Base-by-base conservation (phyloP, 2,888 invertebrate genomes). In the Thera britannica region DNA sequence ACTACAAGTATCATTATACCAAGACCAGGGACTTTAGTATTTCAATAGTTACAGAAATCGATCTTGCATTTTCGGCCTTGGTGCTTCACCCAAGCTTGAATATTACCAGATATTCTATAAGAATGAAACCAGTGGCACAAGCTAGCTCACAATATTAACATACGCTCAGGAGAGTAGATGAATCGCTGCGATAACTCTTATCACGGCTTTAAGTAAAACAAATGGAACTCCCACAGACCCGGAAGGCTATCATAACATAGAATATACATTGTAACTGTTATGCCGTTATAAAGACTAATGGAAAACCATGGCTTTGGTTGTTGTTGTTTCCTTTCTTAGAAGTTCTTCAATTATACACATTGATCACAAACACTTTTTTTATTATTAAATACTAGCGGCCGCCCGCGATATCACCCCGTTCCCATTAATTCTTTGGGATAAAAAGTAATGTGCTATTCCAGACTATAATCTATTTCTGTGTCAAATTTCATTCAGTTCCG, bases 111-210 rank as follows among this genome's bases (percentile, higher is more conserved):
- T 3, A 52, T 6, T 3, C 34, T 55, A 54, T 8, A 34, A 36
- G 36, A 55, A 35, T 6, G n/a, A 36, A 55, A 4, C 55, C 36
- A 55, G n/a, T 36, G n/a, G 55, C n/a, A n/a, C 11, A 34, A 55
- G 36, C 55, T 55, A 55, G 55, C 36, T 36, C 3, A 36, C 36
- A n/a, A 8, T 55, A 55, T 55, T 55, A 55, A 55, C 55, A 55
- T 55, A 55, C 36, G 9, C 55, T 54, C 36, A 36, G 5, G 35
- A 35, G 54, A 55, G n/a, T 36, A 55, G 91, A 91, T 92, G 83
- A 81, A 85, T 84, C 83, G 82, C 73, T 73, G 72, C 77, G 90
- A 92, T 90, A 88, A 75, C 75, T 78, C 75, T 75, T 83, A 83
- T 83, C 83, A 79, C 75, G 12, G 56, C 7, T 23, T 34, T 55